A percentile compares a stretch with the other conserved stretches of the same genome.
These are phyloP conservation scores for Drosophila quinaria DNA, from an alignment of 2,888 invertebrate genomes.

Conservation along the genomic window DNA sequence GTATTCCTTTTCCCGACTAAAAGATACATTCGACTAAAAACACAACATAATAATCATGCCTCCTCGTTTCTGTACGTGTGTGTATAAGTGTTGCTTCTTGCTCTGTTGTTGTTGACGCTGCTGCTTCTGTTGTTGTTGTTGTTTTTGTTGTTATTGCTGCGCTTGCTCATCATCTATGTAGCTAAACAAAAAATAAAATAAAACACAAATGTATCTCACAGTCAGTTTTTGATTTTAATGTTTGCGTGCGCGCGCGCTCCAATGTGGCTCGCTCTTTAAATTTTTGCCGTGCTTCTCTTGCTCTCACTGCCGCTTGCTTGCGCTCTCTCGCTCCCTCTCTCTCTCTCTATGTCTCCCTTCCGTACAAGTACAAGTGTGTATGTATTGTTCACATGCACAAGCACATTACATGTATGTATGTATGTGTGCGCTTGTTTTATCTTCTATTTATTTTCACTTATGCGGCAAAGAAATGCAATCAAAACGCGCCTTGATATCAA, in stretches of 20 bases:
- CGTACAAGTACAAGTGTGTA: slow-evolving; percentile 39
- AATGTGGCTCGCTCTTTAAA: slow-evolving; percentile 33
- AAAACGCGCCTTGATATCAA: slow-evolving; percentile 54
- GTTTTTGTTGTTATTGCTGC: slow-evolving; percentile 49
- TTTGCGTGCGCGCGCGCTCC: slow-evolving; percentile 63
- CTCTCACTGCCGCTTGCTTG: slow-evolving; percentile 25
- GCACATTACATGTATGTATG: slow-evolving; percentile 20
- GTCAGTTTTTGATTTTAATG: slow-evolving; percentile 70
- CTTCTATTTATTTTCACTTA: slow-evolving; percentile 80
- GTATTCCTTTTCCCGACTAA: slow-evolving; percentile 80
- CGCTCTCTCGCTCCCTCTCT: slow-evolving; percentile 17
- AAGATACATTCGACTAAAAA: slow-evolving; percentile 80
- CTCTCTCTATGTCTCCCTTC: slow-evolving; percentile 30
- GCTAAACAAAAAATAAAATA: slow-evolving; percentile 70
- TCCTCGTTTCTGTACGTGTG: slow-evolving; percentile 36
- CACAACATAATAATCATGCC: slow-evolving; percentile 71
- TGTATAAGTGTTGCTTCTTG: slow-evolving; percentile 50
- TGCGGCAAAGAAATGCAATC: slow-evolving; percentile 72
- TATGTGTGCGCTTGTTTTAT: slow-evolving; percentile 55
- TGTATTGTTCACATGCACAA: slow-evolving; percentile 39
- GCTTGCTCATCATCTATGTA: slow-evolving; percentile 70
- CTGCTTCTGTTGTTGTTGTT: slow-evolving; percentile 20
- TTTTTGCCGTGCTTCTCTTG: slow-evolving; percentile 27
- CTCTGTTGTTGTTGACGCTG: slow-evolving; percentile 34
- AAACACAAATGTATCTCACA: slow-evolving; percentile 78